Base-by-base conservation (phyloP, 2,888 invertebrate species). In the Troides oblongomaculatus region DNA sequence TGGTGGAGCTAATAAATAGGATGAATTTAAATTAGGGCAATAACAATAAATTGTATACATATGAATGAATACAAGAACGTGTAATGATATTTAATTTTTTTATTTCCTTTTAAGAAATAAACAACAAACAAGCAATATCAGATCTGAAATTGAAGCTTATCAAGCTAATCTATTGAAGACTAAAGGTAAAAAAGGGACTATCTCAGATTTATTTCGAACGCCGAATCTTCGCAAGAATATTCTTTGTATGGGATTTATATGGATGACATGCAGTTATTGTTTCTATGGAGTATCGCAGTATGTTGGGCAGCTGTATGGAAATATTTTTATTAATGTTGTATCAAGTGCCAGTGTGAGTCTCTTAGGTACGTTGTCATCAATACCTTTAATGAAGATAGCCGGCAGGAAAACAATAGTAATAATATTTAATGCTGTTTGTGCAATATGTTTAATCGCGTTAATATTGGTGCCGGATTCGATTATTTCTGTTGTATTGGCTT, bases 281-380 rank as follows among this genome's bases (percentile, higher is more conserved):
- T 92, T 92, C 84, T 98, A 97, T 80, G 97, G 97, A 1, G 94
- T 97, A 43, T 95, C 96, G 0, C 96, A 97, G 81, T 97, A 96
- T 81, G 95, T 97, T 59, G 96, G 96, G 0, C 95, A 96, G 79
- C 88, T 97, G 53, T 95, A 95, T 58, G 97, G 97, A 1, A 93
- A 97, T 78, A 95, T 96, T 64, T 98, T 97, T 81, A 71, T 96
- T 2, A 98, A 97, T 81, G 97, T 97, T 36, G 95, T 96, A 12
- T 89, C 96, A 1, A 96, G 96, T 57, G 97, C 96, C 1, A 86
- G 91, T 0, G 93, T 96, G 7, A 95, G 94, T 3, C 82, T 93
- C 50, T 76, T 93, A 0, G 94, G 95, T 4, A 94, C 95, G 2
- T 77, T 95, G 2, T 58, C 94, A 65, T 93, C 94, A n/a, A 94